These are phyloP conservation scores for Barypeithes pellucidus DNA, from an alignment of 2,888 invertebrate genomes.

Conservation along the genomic window DNA sequence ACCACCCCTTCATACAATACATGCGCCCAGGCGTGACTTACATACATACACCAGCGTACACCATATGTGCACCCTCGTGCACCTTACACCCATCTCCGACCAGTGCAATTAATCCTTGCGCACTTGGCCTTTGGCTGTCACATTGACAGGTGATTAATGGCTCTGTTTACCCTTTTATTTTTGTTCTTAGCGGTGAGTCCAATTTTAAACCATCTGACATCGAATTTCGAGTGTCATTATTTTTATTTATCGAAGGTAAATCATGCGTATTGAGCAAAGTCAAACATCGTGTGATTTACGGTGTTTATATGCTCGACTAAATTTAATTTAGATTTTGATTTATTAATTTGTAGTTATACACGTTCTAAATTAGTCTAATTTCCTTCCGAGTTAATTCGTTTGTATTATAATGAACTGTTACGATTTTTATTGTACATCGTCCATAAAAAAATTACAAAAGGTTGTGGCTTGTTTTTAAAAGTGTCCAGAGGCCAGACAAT, in stretches of 20 bases:
- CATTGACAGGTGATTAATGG: conserved; percentile 62
- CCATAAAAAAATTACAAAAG: too few relatives aligned
- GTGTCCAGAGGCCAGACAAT: too few relatives aligned
- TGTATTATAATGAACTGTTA: too few relatives aligned
- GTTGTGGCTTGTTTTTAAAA: too few relatives aligned
- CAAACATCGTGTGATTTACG: conserved; percentile 48
- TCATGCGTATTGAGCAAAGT: conserved; percentile 47
- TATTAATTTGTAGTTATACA: neutral
- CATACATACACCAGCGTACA: conserved; percentile 8
- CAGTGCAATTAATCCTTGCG: conserved; percentile 49
- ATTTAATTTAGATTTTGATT: neutral
- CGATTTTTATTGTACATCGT: too few relatives aligned
- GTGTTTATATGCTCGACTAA: conserved; percentile 30
- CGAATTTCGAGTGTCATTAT: conserved; percentile 49
- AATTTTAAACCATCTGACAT: conserved; percentile 52
- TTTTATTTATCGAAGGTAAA: conserved; percentile 51
- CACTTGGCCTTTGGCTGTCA: conserved; percentile 50
- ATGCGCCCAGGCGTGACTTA: conserved; percentile 45
- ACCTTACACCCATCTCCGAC: conserved; percentile 41
- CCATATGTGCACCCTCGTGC: conserved; percentile 43
- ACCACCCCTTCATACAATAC: conserved; percentile 29
- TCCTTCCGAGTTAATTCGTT: too few relatives aligned
- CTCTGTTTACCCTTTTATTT: conserved; percentile 59
- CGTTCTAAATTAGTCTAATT: neutral
- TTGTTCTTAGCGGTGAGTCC: conserved; percentile 41